These are phyloP conservation scores for Erebia epiphron DNA, from an alignment of 2,888 invertebrate genomes.

Conservation along the genomic window DNA sequence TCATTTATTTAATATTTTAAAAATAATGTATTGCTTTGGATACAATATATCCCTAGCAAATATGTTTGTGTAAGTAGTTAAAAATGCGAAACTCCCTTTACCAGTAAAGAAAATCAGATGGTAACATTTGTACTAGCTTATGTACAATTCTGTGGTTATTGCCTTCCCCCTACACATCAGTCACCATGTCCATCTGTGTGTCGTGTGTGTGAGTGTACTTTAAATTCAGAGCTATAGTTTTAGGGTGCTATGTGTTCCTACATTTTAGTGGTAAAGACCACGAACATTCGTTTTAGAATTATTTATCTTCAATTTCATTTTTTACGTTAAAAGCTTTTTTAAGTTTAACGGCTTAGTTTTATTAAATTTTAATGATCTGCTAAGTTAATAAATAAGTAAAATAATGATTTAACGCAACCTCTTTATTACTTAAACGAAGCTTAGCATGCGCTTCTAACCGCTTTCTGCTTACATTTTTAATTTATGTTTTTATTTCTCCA, in stretches of 20 bases:
- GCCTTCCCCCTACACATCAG: constrained; percentile 29
- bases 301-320: neutral
- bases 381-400: neutral
- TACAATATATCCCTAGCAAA: too few species aligned
- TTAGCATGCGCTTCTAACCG: constrained; percentile 25
- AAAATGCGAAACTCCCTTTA: too few species aligned
- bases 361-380: neutral
- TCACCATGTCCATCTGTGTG: constrained; percentile 30
- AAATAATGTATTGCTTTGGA: too few species aligned
- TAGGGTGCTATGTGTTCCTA: constrained; percentile 6
- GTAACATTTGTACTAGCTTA: too few species aligned
- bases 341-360: neutral
- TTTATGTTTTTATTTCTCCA: constrained; percentile 26
- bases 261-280: neutral
- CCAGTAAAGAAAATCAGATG: too few species aligned
- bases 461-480: constrained; percentile 29
- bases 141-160: constrained; percentile 3
- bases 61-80: too few species aligned
- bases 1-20: too few species aligned
- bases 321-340: neutral
- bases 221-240: constrained; percentile 15
- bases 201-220: constrained; percentile 29
- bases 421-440: neutral
- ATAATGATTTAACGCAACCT: constrained; percentile 6
- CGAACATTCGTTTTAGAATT: neutral